These are phyloP conservation scores for Quiscalus mexicanus DNA, from an alignment of 2,113 vertebrate species.

Conservation along the genomic window DNA sequence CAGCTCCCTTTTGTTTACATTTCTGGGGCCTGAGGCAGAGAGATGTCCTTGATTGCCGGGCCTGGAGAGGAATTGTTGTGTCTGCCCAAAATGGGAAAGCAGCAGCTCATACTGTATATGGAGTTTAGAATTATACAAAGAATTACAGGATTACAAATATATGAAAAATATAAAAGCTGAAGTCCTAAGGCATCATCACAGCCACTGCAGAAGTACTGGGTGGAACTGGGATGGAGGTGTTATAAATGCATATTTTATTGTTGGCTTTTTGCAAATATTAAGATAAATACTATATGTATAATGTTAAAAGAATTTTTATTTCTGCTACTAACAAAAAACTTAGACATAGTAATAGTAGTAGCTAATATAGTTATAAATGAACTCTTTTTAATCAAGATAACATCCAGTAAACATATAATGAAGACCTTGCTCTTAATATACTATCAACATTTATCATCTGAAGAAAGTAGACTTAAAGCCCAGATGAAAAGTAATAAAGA, in stretches of 20 bases:
- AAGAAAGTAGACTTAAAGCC: not conserved
- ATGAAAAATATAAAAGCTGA: not conserved
- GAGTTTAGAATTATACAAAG: not conserved
- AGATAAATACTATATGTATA: not conserved
- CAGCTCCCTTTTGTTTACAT: not conserved
- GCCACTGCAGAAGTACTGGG: accelerated
- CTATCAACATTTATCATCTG: not conserved
- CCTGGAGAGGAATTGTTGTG: not conserved
- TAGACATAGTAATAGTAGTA: not conserved
- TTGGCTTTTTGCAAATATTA: not conserved
- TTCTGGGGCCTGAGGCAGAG: not conserved
- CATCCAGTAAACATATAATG: not conserved
- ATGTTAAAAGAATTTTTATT: not conserved
- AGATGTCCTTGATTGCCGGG: not conserved
- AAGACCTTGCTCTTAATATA: not conserved
- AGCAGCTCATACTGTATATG: accelerated
- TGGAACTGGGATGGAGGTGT: not conserved
- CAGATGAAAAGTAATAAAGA: not conserved
- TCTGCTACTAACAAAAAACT: not conserved
- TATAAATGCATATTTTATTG: not conserved
- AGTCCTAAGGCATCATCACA: accelerated
- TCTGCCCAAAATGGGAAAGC: not conserved
- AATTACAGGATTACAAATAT: not conserved
- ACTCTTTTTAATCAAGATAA: not conserved
- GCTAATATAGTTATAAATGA: not conserved